A percentile compares a stretch with the other conserved stretches of the same genome.
These are phyloP conservation scores for Cephus rjabovi DNA, from an alignment of 2,888 invertebrate species.

Conservation along the genomic window DNA sequence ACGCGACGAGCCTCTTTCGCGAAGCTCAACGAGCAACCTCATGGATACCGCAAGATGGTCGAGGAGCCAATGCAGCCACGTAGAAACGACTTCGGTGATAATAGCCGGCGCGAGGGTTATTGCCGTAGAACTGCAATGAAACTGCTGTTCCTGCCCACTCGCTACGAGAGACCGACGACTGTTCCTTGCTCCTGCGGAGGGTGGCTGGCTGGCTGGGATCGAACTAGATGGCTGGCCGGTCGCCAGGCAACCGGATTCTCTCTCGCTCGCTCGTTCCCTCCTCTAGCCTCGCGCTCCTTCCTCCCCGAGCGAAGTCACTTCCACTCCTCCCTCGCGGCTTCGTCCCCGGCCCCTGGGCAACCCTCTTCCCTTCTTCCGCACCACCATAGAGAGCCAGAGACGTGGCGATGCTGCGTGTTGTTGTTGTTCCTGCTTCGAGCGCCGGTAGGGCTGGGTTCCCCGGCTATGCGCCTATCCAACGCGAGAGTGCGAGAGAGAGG, in stretches of 20 bases:
- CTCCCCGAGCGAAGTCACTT: not conserved
- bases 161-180: conserved; percentile 1
- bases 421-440: not conserved
- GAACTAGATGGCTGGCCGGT: conserved; percentile 64
- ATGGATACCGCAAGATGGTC: not conserved
- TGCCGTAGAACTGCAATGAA: not conserved
- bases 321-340: conserved; percentile 3
- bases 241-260: conserved; percentile 58
- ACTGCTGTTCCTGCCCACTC: not conserved
- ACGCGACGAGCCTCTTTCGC: not conserved
- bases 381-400: not conserved
- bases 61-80: not conserved
- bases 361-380: conserved; percentile 3
- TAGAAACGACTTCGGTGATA: not conserved
- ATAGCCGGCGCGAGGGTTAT: not conserved
- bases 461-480: not conserved
- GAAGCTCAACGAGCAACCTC: not conserved
- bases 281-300: conserved; percentile 1
- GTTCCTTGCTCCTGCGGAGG: conserved; percentile 36
- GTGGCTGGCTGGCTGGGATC: conserved; percentile 58
- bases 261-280: conserved; percentile 35
- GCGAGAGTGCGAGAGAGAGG: not conserved
- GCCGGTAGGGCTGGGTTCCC: not conserved
- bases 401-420: not conserved
- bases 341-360: conserved; percentile 3